Evolutionary conservation across 2,113 vertebrate genomes (phyloP).

Genomic region (Emydocephalus ijimae): DNA sequence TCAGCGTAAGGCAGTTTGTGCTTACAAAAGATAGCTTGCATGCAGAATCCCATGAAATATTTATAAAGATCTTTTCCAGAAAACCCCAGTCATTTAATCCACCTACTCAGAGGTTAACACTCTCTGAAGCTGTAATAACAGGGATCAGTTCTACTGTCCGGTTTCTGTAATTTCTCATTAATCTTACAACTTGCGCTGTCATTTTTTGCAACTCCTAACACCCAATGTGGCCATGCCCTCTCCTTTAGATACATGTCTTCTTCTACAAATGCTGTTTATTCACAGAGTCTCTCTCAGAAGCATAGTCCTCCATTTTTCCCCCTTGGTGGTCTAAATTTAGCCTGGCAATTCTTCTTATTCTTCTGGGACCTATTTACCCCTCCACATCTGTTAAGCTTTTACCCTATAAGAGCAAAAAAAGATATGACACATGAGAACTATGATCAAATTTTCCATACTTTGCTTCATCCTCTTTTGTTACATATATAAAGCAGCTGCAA

Average conservation of each 20-base stretch:
- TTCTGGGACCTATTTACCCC: neutral
- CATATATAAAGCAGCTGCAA: neutral
- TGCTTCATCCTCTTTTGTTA: neutral
- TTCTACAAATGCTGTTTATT: neutral
- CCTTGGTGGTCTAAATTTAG: neutral
- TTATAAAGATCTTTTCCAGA: neutral
- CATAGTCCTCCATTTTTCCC: neutral
- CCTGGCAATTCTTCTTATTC: neutral
- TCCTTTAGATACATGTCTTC: neutral
- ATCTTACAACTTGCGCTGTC: neutral
- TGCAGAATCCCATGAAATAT: conserved; percentile 10
- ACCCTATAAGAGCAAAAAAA: neutral
- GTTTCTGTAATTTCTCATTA: neutral
- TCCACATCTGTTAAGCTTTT: neutral
- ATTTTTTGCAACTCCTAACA: neutral
- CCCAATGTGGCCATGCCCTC: neutral
- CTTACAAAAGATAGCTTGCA: neutral
- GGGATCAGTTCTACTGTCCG: neutral
- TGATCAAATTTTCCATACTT: neutral
- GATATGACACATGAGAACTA: neutral
- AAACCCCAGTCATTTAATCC: neutral
- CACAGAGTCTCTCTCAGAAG: neutral
- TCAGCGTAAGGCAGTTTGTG: neutral
- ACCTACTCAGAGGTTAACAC: neutral
- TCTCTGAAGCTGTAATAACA: neutral